A percentile compares a stretch with the other conserved stretches of the same genome.
Evolutionary conservation across 2,888 invertebrate genomes (phyloP).

Genomic region (Ligdia adustata): DNA sequence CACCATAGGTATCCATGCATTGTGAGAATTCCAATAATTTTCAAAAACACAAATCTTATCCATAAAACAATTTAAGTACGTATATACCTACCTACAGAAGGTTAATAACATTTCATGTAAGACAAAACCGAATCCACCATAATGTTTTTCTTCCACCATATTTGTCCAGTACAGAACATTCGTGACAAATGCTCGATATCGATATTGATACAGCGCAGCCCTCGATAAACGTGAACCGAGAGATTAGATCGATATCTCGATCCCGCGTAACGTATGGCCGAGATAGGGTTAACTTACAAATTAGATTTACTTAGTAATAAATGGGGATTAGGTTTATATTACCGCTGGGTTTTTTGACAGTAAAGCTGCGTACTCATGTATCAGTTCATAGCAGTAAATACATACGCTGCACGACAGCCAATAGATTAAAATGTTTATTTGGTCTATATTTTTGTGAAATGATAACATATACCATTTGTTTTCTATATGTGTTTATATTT

Average conservation of each 20-base stretch:
- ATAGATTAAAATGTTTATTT: too few species aligned
- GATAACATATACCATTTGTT: too few species aligned
- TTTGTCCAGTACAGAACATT: constrained; percentile 48
- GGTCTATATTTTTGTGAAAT: too few species aligned
- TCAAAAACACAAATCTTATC: too few species aligned
- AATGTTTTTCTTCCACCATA: constrained; percentile 30
- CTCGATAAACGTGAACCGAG: constrained; percentile 72
- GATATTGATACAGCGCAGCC: constrained; percentile 67
- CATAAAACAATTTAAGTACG: too few species aligned
- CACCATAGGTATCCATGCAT: too few species aligned
- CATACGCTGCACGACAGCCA: too few species aligned
- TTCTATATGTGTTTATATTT: too few species aligned
- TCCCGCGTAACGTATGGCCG: constrained; percentile 60
- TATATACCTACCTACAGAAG: constrained; percentile 2
- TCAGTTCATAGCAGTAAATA: too few species aligned
- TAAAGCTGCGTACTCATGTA: too few species aligned
- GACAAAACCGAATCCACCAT: constrained; percentile 24
- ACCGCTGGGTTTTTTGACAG: constrained; percentile 4
- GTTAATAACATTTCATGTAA: constrained; percentile 28
- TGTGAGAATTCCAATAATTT: too few species aligned
- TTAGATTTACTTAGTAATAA: constrained; percentile 35
- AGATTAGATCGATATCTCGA: constrained; percentile 75
- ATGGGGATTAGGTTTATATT: constrained; percentile 9
- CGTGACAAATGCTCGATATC: constrained; percentile 77
- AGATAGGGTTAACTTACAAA: constrained; percentile 51